phyloP scores from a whole-genome alignment of 2,888 invertebrate genomes.

The Isoperla grammatica region DNA sequence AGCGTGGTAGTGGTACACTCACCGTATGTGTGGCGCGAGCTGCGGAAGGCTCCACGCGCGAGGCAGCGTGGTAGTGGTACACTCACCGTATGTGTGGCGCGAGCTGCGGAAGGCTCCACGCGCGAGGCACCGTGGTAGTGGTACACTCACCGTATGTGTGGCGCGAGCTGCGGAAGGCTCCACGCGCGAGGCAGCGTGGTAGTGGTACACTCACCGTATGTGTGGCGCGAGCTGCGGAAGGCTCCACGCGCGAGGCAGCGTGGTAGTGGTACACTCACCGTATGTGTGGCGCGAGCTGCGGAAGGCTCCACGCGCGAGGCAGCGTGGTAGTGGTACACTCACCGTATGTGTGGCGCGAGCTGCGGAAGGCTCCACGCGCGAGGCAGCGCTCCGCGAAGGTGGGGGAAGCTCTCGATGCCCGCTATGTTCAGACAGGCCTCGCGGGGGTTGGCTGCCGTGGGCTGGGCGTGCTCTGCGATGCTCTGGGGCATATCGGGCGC shows the following conservation, averaged over 20 bases:
- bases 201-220: constrained; percentile 43
- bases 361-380: constrained; percentile 72
- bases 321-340: too few species aligned
- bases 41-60: constrained; percentile 72
- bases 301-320: constrained; percentile 71
- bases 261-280: too few species aligned
- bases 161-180: constrained; percentile 60
- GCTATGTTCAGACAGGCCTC: constrained; percentile 62
- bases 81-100: constrained; percentile 43
- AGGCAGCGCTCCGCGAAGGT: constrained; percentile 60
- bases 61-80: too few species aligned
- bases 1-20: too few species aligned
- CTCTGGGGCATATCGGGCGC: constrained; percentile 20
- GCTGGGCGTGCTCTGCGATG: background rate
- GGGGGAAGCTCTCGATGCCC: constrained; percentile 71
- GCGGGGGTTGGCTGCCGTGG: constrained; percentile 38
- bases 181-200: constrained; percentile 70
- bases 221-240: constrained; percentile 54
- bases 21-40: constrained; percentile 44
- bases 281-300: constrained; percentile 48
- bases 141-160: constrained; percentile 44
- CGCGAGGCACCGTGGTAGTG: constrained; percentile 66
- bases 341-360: constrained; percentile 44
- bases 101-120: constrained; percentile 68
- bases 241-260: constrained; percentile 72